Conservation (phyloP, 2,113 vertebrate genomes). For the Dryoscopus gambensis region DNA sequence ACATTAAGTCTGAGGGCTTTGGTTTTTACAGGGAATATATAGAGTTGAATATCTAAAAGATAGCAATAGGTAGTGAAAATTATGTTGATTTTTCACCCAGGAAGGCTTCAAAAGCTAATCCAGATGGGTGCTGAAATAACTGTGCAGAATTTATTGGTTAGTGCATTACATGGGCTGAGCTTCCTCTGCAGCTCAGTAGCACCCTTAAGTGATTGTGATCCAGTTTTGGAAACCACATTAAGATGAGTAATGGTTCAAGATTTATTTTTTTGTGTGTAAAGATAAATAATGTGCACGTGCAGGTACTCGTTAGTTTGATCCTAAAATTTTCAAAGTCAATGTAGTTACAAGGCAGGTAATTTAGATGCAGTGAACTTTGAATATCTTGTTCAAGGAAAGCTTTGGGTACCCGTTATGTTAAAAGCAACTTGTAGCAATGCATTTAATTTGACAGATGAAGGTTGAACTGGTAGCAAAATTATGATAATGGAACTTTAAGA, state of each 20-base stretch:
- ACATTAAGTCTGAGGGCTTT: neutral
- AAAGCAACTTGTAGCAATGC: neutral
- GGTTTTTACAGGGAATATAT: neutral
- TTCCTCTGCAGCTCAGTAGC: neutral
- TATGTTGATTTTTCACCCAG: neutral
- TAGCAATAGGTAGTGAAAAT: neutral
- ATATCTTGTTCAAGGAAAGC: neutral
- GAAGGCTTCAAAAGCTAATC: neutral
- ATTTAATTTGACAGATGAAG: neutral
- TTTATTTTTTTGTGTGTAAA: neutral
- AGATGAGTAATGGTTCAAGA: neutral
- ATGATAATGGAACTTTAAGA: neutral
- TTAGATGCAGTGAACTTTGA: neutral
- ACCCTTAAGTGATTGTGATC: neutral
- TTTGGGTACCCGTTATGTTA: neutral
- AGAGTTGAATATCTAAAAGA: neutral
- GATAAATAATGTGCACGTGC: neutral
- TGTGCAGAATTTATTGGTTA: neutral
- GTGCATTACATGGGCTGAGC: neutral
- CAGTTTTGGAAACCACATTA: neutral
- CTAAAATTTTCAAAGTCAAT: neutral
- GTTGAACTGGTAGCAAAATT: neutral
- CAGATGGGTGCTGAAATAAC: neutral
- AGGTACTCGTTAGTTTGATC: neutral
- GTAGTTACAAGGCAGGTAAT: neutral